These are phyloP conservation scores for Laothoe populi DNA, from an alignment of 2,888 invertebrate species.

Conservation along the genomic window DNA sequence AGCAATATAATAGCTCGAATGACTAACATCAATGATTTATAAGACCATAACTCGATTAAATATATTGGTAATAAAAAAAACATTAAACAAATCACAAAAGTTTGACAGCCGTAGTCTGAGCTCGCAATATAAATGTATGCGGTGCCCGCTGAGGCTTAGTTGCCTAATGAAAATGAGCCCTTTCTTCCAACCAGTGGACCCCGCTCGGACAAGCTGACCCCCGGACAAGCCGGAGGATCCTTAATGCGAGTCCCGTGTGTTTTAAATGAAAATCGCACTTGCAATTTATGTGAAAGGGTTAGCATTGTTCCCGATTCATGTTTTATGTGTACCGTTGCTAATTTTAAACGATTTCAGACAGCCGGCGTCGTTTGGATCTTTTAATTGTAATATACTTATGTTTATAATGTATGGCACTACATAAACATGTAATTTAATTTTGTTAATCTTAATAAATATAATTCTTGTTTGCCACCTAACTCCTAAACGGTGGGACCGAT, in stretches of 20 bases:
- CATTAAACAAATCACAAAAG: constrained; percentile 35
- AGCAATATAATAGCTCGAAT: no score
- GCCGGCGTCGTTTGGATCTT: constrained; percentile 14
- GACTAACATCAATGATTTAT: no score
- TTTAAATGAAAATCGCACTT: constrained; percentile 78
- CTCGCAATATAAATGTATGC: constrained; percentile 68
- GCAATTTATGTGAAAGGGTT: constrained; percentile 82
- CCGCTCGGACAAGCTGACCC: constrained; percentile 65
- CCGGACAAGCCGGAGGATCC: constrained; percentile 61
- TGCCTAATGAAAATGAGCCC: constrained; percentile 83
- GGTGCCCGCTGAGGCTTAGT: constrained; percentile 62
- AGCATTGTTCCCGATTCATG: constrained; percentile 64
- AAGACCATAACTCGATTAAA: no score
- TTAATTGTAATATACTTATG: not conserved
- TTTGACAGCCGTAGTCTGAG: constrained; percentile 54
- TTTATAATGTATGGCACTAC: no score
- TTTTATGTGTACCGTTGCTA: constrained; percentile 55
- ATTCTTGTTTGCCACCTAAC: no score
- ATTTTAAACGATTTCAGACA: constrained; percentile 29
- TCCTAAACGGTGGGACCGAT: no score
- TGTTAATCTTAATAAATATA: no score
- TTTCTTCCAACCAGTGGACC: constrained; percentile 67
- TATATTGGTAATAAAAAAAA: not conserved
- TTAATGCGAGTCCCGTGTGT: constrained; percentile 67
- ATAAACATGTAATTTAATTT: no score